Base-by-base conservation (phyloP, 1,140 invertebrate genomes). In the Drosophila saltans region DNA sequence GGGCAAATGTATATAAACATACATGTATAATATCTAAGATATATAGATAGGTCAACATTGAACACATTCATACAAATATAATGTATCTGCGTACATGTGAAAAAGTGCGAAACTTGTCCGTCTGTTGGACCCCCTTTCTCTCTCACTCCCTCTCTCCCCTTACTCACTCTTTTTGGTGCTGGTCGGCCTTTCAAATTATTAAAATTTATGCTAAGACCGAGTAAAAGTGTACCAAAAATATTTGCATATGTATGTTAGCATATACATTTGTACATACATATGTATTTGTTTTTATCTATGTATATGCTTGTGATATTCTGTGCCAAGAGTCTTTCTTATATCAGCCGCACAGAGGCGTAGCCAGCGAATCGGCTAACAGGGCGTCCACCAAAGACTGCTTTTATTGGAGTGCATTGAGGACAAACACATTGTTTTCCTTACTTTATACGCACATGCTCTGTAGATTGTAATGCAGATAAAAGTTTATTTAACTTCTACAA, bases 151-250 rank as follows among this genome's bases (percentile, higher is more conserved):
- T 30, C 0, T 36, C 33, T 36, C 33, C 45, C 45, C 21, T 55
- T n/a, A 36, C 36, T 63, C 33, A 45, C 21, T 57, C 9, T 64
- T 39, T 30, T 39, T 41, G 43, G 33, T 67, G 40, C 33, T 72
- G 52, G 69, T 63, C 41, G 65, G 59, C 57, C 24, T 64, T 75
- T 58, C 33, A 62, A 77, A 70, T 76, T 77, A 61, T 76, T 61
- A 65, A 77, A 65, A 77, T 76, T 60, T 77, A 77, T 70, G 66
- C 73, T 76, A 77, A 77, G 66, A 77, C 76, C 74, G 52, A 59
- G 74, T 69, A 66, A 21, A 69, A 43, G 60, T 43, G 52, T 33
- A 69, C 61, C 10, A 48, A 57, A 70, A 43, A 55, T 5, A 21
- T 41, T 30, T 39, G 36, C 56, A 7, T 48, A 30, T 16, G 16